These are phyloP conservation scores for Melanotus villosus DNA, from an alignment of 2,888 invertebrate species.

Conservation along the genomic window DNA sequence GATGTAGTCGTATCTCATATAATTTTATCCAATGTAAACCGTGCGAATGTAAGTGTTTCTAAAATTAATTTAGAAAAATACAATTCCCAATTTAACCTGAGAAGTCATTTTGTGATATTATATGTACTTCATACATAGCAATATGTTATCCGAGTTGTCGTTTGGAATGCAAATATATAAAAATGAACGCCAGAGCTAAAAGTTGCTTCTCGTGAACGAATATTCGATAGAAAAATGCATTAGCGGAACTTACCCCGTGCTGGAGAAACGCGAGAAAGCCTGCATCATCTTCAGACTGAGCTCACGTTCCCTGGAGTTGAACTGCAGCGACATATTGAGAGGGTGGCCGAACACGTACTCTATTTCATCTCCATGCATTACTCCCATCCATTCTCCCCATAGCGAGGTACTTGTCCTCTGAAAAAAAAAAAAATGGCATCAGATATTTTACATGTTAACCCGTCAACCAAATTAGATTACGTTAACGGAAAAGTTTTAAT, in stretches of 20 bases:
- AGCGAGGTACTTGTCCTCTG: conserved; percentile 92
- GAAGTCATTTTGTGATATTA: background rate
- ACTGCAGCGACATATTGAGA: conserved; percentile 88
- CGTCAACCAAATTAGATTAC: too few relatives aligned
- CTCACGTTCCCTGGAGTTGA: conserved; percentile 88
- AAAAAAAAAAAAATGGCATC: too few relatives aligned
- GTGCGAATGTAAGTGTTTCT: too few relatives aligned
- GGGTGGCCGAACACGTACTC: conserved; percentile 98
- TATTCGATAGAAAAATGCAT: conserved; percentile 25
- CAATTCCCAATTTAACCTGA: too few relatives aligned
- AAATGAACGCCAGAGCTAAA: conserved; percentile 2
- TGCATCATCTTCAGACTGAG: conserved; percentile 93
- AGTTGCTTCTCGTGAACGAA: conserved; percentile 8
- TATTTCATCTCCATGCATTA: conserved; percentile 98
- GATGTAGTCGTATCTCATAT: too few relatives aligned
- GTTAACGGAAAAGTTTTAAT: too few relatives aligned
- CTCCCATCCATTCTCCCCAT: conserved; percentile 99
- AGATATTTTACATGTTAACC: too few relatives aligned
- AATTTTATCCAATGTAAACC: too few relatives aligned
- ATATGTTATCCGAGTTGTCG: background rate
- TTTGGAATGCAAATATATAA: background rate
- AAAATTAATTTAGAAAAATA: too few relatives aligned
- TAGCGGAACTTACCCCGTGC: conserved; percentile 84
- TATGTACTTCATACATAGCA: background rate
- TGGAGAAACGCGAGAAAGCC: conserved; percentile 93